Conservation (phyloP, 2,113 vertebrate species). For the Pollimyrus isidori region DNA sequence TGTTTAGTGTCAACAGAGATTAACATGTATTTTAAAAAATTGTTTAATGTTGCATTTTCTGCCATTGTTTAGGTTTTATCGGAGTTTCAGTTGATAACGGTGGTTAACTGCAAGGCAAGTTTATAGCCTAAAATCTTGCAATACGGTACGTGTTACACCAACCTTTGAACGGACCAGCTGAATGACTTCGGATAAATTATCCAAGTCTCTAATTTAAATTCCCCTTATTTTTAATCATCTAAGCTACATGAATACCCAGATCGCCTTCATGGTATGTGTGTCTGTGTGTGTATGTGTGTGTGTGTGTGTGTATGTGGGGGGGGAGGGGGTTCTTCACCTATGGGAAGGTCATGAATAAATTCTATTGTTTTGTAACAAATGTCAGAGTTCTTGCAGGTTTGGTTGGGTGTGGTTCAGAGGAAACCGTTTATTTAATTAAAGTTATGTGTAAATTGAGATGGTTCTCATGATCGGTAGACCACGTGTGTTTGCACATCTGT, state of each 20-base stretch:
- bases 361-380: not conserved
- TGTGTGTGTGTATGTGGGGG: no score
- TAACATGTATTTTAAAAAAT: not conserved
- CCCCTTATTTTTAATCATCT: not conserved
- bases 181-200: not conserved
- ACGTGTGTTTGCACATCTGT: not conserved
- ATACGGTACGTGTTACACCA: not conserved
- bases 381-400: not conserved
- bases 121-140: not conserved
- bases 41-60: not conserved
- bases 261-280: not conserved
- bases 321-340: not conserved
- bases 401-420: not conserved
- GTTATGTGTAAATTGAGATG: not conserved
- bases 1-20: not conserved
- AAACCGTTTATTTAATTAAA: not conserved
- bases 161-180: not conserved
- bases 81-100: not conserved
- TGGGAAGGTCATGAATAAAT: not conserved
- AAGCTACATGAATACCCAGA: not conserved
- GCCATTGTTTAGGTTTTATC: not conserved
- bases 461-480: not conserved
- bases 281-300: no score
- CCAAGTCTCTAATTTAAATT: not conserved
- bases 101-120: not conserved